Conservation (phyloP, 2,888 invertebrate genomes). For the Carpatolechia fugitivella region DNA sequence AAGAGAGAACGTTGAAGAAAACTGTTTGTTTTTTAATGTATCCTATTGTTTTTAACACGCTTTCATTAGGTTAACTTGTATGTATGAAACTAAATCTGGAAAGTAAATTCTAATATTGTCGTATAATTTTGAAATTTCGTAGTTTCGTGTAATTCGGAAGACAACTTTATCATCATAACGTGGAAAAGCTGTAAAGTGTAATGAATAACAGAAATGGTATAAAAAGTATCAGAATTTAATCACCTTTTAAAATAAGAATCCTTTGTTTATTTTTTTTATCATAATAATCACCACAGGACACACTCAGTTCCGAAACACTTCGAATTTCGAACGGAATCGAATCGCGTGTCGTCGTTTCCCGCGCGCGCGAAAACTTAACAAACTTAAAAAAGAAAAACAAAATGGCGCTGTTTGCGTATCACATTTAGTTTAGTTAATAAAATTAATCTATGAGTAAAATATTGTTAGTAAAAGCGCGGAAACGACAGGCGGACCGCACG, state of each 20-base stretch:
- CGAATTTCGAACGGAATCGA: constrained; percentile 42
- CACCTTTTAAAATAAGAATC: constrained; percentile 38
- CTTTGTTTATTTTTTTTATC: constrained; percentile 39
- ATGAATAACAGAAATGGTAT: too few relatives aligned
- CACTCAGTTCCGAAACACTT: constrained; percentile 54
- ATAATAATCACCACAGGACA: constrained; percentile 42
- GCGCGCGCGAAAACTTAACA: constrained; percentile 34
- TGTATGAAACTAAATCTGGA: too few relatives aligned
- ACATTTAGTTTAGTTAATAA: constrained; percentile 29
- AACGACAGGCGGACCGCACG: constrained; percentile 78
- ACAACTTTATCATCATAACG: too few relatives aligned
- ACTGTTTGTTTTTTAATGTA: too few relatives aligned
- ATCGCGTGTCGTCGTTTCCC: constrained; percentile 56
- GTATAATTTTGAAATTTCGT: too few relatives aligned
- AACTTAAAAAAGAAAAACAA: constrained; percentile 31
- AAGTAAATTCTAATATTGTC: too few relatives aligned
- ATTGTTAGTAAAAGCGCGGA: constrained; percentile 37
- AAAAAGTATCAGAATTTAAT: too few relatives aligned
- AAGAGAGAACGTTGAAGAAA: too few relatives aligned
- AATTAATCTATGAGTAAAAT: constrained; percentile 20
- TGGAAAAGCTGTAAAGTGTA: too few relatives aligned
- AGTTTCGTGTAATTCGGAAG: too few relatives aligned
- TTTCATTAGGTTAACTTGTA: too few relatives aligned
- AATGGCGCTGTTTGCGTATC: constrained; percentile 30
- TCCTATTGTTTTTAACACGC: too few relatives aligned